phyloP scores from a whole-genome alignment of 1,140 invertebrate species.

The Venustaconcha ellipsiformis region DNA sequence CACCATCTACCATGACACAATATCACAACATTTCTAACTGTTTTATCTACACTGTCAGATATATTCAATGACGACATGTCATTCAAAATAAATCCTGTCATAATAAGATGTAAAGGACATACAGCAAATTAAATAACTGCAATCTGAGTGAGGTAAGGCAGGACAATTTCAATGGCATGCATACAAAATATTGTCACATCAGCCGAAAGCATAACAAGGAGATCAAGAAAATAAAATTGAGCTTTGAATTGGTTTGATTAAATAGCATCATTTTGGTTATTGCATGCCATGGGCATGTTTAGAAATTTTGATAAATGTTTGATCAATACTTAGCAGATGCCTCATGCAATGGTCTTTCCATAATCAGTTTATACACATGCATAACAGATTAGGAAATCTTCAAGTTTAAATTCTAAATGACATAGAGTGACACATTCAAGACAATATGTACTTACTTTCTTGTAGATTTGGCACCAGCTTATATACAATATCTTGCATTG shows the following conservation, averaged over 20 bases:
- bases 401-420: too few species aligned
- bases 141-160: too few species aligned
- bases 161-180: too few species aligned
- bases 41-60: too few species aligned
- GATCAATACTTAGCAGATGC: neutral
- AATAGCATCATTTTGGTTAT: neutral
- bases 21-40: too few species aligned
- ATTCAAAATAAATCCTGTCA: too few species aligned
- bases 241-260: neutral
- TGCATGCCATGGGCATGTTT: too few species aligned
- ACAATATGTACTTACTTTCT: constrained; percentile 60
- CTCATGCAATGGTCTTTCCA: neutral
- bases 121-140: too few species aligned
- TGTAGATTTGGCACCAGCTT: constrained; percentile 75
- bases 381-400: neutral
- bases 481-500: constrained; percentile 99
- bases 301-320: neutral
- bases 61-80: too few species aligned
- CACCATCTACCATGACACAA: too few species aligned
- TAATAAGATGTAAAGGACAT: too few species aligned
- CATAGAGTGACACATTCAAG: neutral
- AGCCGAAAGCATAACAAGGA: neutral
- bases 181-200: too few species aligned
- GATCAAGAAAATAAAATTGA: neutral
- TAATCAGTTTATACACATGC: neutral